Percentiles rank a stretch among this genome's conserved stretches.
phyloP scores from a whole-genome alignment of 2,888 invertebrate genomes.

The Tridacna gigas region DNA sequence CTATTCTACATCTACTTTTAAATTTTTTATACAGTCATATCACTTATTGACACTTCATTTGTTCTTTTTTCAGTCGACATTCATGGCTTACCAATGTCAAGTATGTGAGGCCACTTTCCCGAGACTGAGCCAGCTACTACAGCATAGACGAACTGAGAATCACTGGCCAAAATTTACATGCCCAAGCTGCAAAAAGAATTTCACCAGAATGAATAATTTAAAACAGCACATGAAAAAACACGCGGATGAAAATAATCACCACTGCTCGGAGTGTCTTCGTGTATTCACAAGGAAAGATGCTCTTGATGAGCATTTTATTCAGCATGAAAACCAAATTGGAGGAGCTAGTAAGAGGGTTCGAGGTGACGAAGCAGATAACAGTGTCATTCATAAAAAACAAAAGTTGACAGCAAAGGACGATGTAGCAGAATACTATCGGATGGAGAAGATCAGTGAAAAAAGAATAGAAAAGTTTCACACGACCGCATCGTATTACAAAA shows the following conservation, averaged over 20 bases:
- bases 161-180: too few relatives aligned
- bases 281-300: too few relatives aligned
- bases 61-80: too few relatives aligned
- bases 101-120: constrained; percentile 4
- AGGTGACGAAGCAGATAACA: not conserved
- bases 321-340: constrained; percentile 13
- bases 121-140: too few relatives aligned
- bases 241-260: constrained; percentile 19
- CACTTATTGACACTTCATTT: too few relatives aligned
- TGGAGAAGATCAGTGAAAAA: constrained; percentile 34
- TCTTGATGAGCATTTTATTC: too few relatives aligned
- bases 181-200: too few relatives aligned
- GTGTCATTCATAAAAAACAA: constrained; percentile 48
- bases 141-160: not conserved
- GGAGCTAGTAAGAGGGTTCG: not conserved
- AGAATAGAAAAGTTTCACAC: constrained; percentile 38
- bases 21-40: too few relatives aligned
- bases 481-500: constrained; percentile 28
- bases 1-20: too few relatives aligned
- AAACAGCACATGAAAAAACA: constrained; percentile 25
- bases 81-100: too few relatives aligned
- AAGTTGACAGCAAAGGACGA: too few relatives aligned
- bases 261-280: too few relatives aligned
- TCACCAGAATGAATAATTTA: constrained; percentile 58
- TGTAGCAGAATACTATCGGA: not conserved